A percentile compares a stretch with the other conserved stretches of the same genome.
Conservation (phyloP, 2,113 vertebrate species). For the Leptocoma aspasia region DNA sequence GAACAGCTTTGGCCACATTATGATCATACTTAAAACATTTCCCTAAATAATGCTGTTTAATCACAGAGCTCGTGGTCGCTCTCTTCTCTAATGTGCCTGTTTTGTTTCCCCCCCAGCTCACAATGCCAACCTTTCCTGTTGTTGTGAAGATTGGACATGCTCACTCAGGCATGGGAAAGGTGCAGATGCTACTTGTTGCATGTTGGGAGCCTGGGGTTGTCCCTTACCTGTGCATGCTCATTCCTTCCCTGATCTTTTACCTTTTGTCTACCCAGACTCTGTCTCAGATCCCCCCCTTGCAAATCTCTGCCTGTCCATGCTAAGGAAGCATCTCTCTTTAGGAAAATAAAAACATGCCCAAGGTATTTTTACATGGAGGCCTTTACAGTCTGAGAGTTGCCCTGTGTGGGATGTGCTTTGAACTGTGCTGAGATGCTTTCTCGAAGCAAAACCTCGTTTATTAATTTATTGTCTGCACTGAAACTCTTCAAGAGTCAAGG, state of each 20-base stretch:
- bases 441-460: background rate
- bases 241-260: background rate
- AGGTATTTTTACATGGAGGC: accelerated
- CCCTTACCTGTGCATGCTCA: background rate
- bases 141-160: conserved; percentile 99
- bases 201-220: background rate
- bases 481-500: background rate
- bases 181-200: conserved; percentile 66
- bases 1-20: background rate
- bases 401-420: background rate
- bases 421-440: background rate
- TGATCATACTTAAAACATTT: background rate
- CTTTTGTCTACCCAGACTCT: background rate
- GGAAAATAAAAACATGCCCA: background rate
- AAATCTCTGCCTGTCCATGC: background rate
- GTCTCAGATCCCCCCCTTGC: background rate
- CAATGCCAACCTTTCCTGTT: conserved; percentile 92
- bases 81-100: background rate
- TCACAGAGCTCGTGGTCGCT: background rate
- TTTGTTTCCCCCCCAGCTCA: conserved; percentile 80
- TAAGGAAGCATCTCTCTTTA: background rate
- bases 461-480: background rate
- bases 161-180: conserved; percentile 99
- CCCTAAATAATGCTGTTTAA: background rate
- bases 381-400: background rate